Percentiles rank a stretch among this genome's conserved stretches.
These are phyloP conservation scores for Pyrocephalus nanus DNA, from an alignment of 2,797 vertebrate species.

Conservation along the genomic window DNA sequence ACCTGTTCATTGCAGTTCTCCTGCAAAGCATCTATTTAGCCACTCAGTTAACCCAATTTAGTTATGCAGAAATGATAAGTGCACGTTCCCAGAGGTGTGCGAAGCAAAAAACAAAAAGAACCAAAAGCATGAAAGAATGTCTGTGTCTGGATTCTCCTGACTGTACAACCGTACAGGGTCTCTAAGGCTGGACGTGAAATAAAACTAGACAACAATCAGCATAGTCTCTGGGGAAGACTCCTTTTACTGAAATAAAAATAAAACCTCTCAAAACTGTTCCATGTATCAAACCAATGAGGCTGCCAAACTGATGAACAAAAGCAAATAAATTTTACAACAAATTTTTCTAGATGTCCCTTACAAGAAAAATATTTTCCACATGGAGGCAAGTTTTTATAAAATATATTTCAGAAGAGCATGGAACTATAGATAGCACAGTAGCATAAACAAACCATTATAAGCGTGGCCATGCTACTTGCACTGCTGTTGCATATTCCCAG, in stretches of 20 bases:
- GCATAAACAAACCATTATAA: background rate
- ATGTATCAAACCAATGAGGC: slow-evolving; percentile 25
- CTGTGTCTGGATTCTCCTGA: background rate
- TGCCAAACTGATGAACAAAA: background rate
- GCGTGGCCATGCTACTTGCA: too few relatives aligned
- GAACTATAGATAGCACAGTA: background rate
- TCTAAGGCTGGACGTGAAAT: background rate
- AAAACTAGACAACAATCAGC: background rate
- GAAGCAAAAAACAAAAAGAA: background rate
- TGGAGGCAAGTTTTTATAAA: background rate
- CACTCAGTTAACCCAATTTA: background rate
- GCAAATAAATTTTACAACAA: slow-evolving; percentile 8
- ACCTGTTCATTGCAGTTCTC: background rate
- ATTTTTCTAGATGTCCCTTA: slow-evolving; percentile 7
- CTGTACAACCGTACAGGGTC: background rate
- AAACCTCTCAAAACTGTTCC: background rate
- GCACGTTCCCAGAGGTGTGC: background rate
- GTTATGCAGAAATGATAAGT: background rate
- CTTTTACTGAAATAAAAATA: slow-evolving; percentile 44
- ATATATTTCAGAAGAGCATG: background rate
- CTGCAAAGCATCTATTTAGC: background rate
- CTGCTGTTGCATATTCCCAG: background rate
- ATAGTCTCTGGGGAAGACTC: background rate
- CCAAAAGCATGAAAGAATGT: background rate
- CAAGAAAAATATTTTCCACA: background rate